Evolutionary conservation across 2,113 vertebrate species (phyloP), one percentile per base, ranked within the genome.

Genomic region (Megaleporinus macrocephalus): DNA sequence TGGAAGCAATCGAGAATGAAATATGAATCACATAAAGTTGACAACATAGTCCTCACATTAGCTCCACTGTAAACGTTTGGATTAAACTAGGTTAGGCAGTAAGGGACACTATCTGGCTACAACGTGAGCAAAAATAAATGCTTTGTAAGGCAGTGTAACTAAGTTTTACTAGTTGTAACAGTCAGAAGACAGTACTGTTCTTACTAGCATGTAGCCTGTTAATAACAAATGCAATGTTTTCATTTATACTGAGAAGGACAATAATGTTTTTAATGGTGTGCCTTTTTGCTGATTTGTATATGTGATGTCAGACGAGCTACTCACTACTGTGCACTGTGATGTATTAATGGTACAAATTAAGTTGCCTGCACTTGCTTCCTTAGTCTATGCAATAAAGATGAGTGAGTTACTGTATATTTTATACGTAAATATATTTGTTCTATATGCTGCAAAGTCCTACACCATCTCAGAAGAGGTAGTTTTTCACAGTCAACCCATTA

Each of bases 341-440:
- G 59, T 79, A 79, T 49, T 79, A 15, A 79, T 16, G 47, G 68
- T 81, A 53, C 61, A 74, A 20, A 55, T 66, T 65, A 63, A 36
- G 26, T 53, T 62, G 24, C 79, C 69, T 41, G 66, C 33, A 70
- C 66, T 70, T 44, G 66, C 33, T 44, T 30, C 71, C 24, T 41
- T 68, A 29, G 61, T 66, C 79, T 81, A 81, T 81, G 79, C 79
- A 81, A 80, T 63, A n/a, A 44, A 73, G 63, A 66, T 55, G 1
- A 44, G 18, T 71, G 51, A 44, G 33, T n/a, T 70, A 24, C 55
- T 71, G 66, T 69, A 66, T 51, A n/a, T 74, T 74, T 81, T 74
- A 74, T 41, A 74, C 49, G 41, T 41, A 15, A 53, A 74, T 75
- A n/a, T 53, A 36, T 66, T 81, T 68, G 71, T 66, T 61, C 49